A percentile compares a stretch with the other conserved stretches of the same genome.
phyloP scores from a whole-genome alignment of 2,888 invertebrate genomes.

The Aleiodes leptofemur region DNA sequence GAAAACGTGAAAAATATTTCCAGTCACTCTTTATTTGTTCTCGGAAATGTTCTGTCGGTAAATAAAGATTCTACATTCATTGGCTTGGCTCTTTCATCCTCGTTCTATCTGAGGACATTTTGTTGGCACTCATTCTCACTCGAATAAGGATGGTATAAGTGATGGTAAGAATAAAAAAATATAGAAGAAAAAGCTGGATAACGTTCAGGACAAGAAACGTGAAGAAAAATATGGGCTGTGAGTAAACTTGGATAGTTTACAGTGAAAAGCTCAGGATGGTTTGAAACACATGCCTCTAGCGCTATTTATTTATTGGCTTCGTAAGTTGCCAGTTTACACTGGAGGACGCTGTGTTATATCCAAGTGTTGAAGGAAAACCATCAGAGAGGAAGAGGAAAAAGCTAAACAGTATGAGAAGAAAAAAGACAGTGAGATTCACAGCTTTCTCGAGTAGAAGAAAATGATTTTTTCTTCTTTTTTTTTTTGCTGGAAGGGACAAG shows the following conservation, averaged over 20 bases:
- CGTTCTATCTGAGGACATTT: not conserved
- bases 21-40: not conserved
- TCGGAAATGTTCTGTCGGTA: not conserved
- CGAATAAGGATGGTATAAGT: constrained; percentile 8
- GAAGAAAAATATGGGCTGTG: constrained; percentile 42
- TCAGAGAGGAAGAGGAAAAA: constrained; percentile 1
- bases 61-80: constrained; percentile 4
- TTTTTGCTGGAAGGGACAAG: not conserved
- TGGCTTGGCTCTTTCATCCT: constrained; percentile 28
- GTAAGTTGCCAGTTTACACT: constrained; percentile 43
- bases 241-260: constrained; percentile 36
- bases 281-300: not conserved
- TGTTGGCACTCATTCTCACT: constrained; percentile 7
- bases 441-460: constrained; percentile 13
- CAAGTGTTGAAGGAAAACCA: constrained; percentile 22
- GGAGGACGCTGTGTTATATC: constrained; percentile 31
- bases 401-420: constrained; percentile 7
- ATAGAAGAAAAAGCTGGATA: constrained; percentile 13
- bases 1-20: not conserved
- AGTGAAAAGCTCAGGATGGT: constrained; percentile 10
- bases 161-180: not conserved
- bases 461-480: not conserved
- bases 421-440: constrained; percentile 24
- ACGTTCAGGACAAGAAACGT: not conserved
- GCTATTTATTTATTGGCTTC: constrained; percentile 54